Evolutionary conservation across 2,888 invertebrate species (phyloP).

Genomic region (Sarcophaga rosellei): DNA sequence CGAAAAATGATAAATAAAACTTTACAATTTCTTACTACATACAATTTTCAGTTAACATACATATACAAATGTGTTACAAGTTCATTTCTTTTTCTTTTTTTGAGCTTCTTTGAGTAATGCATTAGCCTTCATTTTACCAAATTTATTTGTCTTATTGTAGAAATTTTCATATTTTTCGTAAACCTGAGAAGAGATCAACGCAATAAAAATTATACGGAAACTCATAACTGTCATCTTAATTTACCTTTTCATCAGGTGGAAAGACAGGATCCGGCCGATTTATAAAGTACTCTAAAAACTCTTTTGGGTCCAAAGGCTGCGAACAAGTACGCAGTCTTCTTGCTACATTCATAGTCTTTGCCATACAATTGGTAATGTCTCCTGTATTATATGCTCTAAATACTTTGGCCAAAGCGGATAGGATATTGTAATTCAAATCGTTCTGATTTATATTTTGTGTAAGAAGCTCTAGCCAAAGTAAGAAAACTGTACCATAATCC

Average conservation of each 20-base stretch:
- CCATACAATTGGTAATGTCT: constrained; percentile 77
- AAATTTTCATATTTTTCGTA: constrained; percentile 75
- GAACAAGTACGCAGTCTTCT: constrained; percentile 74
- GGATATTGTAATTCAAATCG: constrained; percentile 71
- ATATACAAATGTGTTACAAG: too few species aligned
- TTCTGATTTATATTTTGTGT: constrained; percentile 72
- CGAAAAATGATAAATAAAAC: too few species aligned
- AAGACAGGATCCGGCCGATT: constrained; percentile 71
- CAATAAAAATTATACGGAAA: neutral
- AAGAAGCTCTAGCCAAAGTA: constrained; percentile 76
- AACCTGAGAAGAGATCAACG: constrained; percentile 67
- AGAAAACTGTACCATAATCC: constrained; percentile 78
- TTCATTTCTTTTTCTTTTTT: constrained; percentile 66
- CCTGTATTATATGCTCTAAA: constrained; percentile 78
- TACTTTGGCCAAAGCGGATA: constrained; percentile 77
- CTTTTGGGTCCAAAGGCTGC: constrained; percentile 72
- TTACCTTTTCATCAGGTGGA: constrained; percentile 75
- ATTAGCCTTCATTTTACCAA: constrained; percentile 64
- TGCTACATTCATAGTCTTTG: constrained; percentile 72
- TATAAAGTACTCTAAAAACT: constrained; percentile 77
- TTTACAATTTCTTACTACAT: too few species aligned
- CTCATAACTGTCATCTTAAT: neutral
- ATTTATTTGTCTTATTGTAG: constrained; percentile 72
- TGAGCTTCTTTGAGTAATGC: constrained; percentile 68
- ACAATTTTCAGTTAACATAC: too few species aligned